Evolutionary conservation across 2,888 invertebrate genomes (phyloP).

Genomic region (Tenthredo notha): DNA sequence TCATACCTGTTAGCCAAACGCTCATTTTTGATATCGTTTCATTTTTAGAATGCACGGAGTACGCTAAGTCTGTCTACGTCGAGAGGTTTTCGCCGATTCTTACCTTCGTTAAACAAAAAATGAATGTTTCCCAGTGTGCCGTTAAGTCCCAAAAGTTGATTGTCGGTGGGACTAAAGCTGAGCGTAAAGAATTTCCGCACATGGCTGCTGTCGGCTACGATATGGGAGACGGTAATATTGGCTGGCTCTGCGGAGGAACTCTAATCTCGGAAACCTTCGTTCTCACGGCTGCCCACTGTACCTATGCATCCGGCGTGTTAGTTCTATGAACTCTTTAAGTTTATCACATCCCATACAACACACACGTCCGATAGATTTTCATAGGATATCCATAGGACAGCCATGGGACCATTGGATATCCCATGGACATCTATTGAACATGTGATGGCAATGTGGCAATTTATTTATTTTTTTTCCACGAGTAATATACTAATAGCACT

Average conservation of each 20-base stretch:
- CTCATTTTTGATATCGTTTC: not conserved
- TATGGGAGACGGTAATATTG: constrained; percentile 68
- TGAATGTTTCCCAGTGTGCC: constrained; percentile 69
- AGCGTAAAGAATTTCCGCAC: constrained; percentile 73
- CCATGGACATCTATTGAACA: no score
- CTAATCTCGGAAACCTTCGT: constrained; percentile 84
- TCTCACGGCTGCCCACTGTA: constrained; percentile 86
- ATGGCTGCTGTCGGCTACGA: constrained; percentile 72
- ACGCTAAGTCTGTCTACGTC: constrained; percentile 66
- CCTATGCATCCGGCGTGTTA: constrained; percentile 55
- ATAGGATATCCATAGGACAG: no score
- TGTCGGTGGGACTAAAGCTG: constrained; percentile 70
- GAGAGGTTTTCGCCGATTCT: constrained; percentile 61
- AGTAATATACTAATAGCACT: not conserved
- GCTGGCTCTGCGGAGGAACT: constrained; percentile 84
- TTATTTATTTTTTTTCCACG: not conserved
- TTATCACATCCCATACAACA: no score
- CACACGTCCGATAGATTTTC: no score
- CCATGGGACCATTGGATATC: no score
- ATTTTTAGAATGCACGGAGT: constrained; percentile 71
- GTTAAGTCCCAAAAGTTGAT: constrained; percentile 68
- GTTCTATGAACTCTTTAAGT: not conserved
- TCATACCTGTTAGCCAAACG: not conserved
- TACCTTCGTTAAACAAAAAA: no score
- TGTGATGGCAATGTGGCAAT: no score